Evolutionary conservation across 2,797 vertebrate species (phyloP).

Genomic region (Phyllotis vaccarum): DNA sequence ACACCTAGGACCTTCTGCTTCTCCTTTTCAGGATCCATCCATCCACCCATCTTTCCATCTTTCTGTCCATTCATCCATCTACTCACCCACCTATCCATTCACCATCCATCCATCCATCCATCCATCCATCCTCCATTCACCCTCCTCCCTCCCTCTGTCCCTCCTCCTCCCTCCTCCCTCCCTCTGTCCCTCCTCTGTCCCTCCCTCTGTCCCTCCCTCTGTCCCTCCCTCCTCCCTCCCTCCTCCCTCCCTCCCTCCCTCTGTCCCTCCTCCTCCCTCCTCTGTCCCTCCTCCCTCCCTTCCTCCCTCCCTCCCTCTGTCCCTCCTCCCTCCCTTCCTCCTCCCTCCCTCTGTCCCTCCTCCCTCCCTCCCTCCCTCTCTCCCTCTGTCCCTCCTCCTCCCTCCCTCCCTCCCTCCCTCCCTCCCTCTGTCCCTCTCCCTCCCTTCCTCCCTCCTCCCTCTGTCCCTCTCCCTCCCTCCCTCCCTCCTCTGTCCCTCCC

Average conservation of each 20-base stretch:
- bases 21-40: not conserved
- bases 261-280: not conserved
- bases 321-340: not conserved
- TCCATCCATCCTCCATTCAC: not conserved
- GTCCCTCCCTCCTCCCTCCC: too few relatives aligned
- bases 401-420: rapidly evolving
- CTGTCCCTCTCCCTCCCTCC: too few relatives aligned
- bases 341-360: rapidly evolving
- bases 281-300: not conserved
- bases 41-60: not conserved
- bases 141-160: too few relatives aligned
- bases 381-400: too few relatives aligned
- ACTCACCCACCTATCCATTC: not conserved
- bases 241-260: rapidly evolving
- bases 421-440: rapidly evolving
- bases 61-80: not conserved
- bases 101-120: not conserved
- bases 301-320: too few relatives aligned
- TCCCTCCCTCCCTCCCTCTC: not conserved
- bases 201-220: not conserved
- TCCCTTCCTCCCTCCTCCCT: not conserved
- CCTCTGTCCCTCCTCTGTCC: too few relatives aligned
- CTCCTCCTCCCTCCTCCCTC: not conserved
- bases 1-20: not conserved
- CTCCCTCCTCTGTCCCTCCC: not conserved